Conservation (phyloP, 2,888 invertebrate species). For the Tetrapedia diversipes region DNA sequence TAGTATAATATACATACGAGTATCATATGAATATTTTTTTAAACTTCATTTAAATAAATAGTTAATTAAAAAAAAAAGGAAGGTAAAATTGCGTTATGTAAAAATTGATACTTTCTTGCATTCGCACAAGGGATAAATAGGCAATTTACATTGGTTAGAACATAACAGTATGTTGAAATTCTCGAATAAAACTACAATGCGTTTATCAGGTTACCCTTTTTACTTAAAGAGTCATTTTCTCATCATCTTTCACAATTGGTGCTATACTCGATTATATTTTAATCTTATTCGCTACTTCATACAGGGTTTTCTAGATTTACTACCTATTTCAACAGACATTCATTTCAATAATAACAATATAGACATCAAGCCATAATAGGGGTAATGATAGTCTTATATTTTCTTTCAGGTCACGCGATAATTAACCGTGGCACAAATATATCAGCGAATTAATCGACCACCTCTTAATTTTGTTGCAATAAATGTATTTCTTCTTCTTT, state of each 20-base stretch:
- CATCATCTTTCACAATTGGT: conserved; percentile 41
- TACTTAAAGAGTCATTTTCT: conserved; percentile 34
- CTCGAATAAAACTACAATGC: conserved; percentile 37
- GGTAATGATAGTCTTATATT: conserved; percentile 50
- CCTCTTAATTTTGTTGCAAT: conserved; percentile 63
- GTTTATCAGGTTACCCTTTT: conserved; percentile 30
- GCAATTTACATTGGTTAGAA: conserved; percentile 53
- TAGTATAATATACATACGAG: conserved; percentile 7
- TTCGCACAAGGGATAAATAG: conserved; percentile 51
- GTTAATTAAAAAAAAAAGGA: conserved; percentile 44
- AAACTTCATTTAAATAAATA: conserved; percentile 44
- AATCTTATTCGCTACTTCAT: conserved; percentile 52
- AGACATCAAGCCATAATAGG: conserved; percentile 58
- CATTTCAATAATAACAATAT: conserved; percentile 58
- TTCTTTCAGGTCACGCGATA: conserved; percentile 42
- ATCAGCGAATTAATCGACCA: conserved; percentile 61
- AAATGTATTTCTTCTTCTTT: conserved; percentile 68
- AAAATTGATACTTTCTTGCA: conserved; percentile 56
- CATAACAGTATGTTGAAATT: conserved; percentile 46
- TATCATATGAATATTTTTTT: conserved; percentile 38
- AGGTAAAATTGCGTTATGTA: conserved; percentile 46
- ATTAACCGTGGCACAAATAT: conserved; percentile 37
- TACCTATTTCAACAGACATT: conserved; percentile 57
- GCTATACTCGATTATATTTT: conserved; percentile 50
- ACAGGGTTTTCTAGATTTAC: conserved; percentile 46